phyloP scores from a whole-genome alignment of 1,140 invertebrate species.

The Drosophila eugracilis region DNA sequence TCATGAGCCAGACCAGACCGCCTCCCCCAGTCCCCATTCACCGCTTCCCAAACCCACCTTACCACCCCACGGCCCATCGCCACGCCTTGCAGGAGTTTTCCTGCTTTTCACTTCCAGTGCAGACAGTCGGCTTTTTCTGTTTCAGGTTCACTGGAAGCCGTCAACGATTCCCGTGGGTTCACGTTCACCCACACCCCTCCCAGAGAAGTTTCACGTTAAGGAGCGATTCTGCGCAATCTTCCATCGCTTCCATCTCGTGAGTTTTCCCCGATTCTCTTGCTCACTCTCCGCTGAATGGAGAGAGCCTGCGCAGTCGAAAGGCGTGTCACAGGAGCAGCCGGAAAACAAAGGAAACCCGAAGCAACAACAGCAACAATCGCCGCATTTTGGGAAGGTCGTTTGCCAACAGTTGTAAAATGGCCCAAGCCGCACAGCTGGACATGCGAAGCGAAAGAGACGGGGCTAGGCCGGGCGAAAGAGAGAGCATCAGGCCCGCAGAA shows the following conservation, averaged over 20 bases:
- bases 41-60: no score
- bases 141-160: slow-evolving; percentile 75
- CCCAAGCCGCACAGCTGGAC: slow-evolving; percentile 73
- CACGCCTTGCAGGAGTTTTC: slow-evolving; percentile 52
- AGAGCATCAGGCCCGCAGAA: slow-evolving; percentile 23
- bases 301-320: slow-evolving; percentile 71
- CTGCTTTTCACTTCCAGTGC: slow-evolving; percentile 45
- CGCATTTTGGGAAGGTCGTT: slow-evolving; percentile 78
- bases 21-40: slow-evolving; percentile 18
- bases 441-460: slow-evolving; percentile 13
- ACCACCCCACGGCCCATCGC: neutral
- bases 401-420: slow-evolving; percentile 77
- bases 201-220: neutral
- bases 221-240: slow-evolving; percentile 58
- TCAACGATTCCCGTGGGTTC: slow-evolving; percentile 49
- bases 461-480: slow-evolving; percentile 19
- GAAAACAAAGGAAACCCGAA: slow-evolving; percentile 35
- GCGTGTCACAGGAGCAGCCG: slow-evolving; percentile 70
- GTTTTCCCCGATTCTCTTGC: neutral
- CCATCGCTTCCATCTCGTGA: no score
- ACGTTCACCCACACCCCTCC: slow-evolving; percentile 36
- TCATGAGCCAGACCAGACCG: slow-evolving; percentile 72
- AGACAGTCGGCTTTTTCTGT: slow-evolving; percentile 57
- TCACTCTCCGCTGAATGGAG: slow-evolving; percentile 54
- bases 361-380: slow-evolving; percentile 44